These are phyloP conservation scores for Discoglossus pictus DNA, from an alignment of 2,797 vertebrate species.

Conservation along the genomic window DNA sequence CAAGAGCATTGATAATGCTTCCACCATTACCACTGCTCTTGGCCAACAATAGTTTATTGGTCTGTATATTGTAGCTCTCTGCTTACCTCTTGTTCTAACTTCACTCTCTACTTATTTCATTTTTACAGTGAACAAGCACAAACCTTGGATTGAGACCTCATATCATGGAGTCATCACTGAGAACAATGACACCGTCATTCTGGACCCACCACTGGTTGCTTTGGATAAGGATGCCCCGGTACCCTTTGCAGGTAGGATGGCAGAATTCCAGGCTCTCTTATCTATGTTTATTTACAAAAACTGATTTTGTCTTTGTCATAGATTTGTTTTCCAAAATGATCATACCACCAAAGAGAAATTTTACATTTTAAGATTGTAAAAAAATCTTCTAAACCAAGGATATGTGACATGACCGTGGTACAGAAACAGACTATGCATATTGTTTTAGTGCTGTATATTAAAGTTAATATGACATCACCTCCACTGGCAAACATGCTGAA, in stretches of 20 bases:
- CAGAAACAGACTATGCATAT: too few species aligned
- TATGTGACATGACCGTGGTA: too few species aligned
- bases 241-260: conserved; percentile 88
- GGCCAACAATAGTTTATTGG: not conserved
- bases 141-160: conserved; percentile 96
- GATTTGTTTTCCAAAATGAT: too few species aligned
- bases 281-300: not conserved
- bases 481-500: too few species aligned
- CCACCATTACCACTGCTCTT: too few species aligned
- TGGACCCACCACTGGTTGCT: conserved; percentile 93
- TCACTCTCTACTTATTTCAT: not conserved
- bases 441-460: too few species aligned
- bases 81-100: not conserved
- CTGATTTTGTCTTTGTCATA: too few species aligned
- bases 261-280: not conserved
- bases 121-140: conserved; percentile 92
- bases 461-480: too few species aligned
- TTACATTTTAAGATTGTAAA: too few species aligned
- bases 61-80: not conserved
- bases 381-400: too few species aligned
- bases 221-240: conserved; percentile 95
- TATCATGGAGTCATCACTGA: conserved; percentile 96
- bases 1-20: too few species aligned
- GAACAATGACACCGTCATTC: conserved; percentile 89
- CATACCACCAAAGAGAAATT: too few species aligned